Conservation (phyloP, 2,888 invertebrate genomes). For the Eucera pruinosa region DNA sequence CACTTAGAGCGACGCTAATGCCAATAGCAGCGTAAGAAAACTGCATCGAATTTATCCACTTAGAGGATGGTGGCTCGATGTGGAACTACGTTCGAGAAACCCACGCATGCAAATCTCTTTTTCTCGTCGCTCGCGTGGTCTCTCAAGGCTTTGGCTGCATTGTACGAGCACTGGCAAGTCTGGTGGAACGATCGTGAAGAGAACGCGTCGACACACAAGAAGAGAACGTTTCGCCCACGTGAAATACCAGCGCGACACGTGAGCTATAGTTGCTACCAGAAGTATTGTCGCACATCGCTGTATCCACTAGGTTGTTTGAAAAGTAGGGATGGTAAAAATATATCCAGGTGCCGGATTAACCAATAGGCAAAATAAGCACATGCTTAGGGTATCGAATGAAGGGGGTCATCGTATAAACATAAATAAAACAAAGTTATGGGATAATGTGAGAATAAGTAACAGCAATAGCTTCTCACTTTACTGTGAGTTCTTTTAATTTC, state of each 20-base stretch:
- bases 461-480: too few species aligned
- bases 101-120: conserved; percentile 43
- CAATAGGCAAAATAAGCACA: too few species aligned
- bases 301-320: too few species aligned
- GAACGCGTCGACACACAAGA: conserved; percentile 26
- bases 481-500: too few species aligned
- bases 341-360: too few species aligned
- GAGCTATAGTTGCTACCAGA: conserved; percentile 41
- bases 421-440: too few species aligned
- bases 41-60: conserved; percentile 34
- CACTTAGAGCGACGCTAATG: conserved; percentile 30
- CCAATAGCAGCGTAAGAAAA: conserved; percentile 20
- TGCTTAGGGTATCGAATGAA: too few species aligned
- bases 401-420: too few species aligned
- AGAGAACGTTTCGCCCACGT: conserved; percentile 53
- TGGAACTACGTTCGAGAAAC: conserved; percentile 13
- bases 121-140: background rate
- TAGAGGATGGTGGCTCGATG: background rate
- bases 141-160: conserved; percentile 34
- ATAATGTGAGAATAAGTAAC: too few species aligned
- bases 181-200: conserved; percentile 23
- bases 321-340: too few species aligned
- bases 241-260: conserved; percentile 57
- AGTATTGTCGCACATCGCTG: too few species aligned
- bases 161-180: background rate